Percentiles rank a stretch among this genome's conserved stretches.
These are phyloP conservation scores for Yponomeuta evonymella DNA, from an alignment of 2,888 invertebrate species.

Conservation along the genomic window DNA sequence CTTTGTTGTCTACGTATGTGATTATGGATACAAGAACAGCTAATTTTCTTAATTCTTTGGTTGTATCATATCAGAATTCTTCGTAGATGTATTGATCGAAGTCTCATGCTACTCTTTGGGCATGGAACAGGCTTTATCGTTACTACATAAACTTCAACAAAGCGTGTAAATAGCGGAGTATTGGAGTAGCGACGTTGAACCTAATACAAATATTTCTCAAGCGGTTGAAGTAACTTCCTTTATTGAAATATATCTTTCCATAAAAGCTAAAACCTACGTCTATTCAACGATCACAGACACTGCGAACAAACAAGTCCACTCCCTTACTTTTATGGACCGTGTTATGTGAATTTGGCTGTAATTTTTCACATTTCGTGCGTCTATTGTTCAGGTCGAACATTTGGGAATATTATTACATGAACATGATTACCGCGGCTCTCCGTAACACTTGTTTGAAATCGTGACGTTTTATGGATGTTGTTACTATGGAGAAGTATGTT, in stretches of 20 bases:
- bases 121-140: neutral
- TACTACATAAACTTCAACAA: too few relatives aligned
- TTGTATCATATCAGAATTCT: neutral
- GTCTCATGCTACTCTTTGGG: neutral
- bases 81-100: neutral
- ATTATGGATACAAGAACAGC: neutral
- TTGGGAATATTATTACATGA: slow-evolving; percentile 37
- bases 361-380: slow-evolving; percentile 41
- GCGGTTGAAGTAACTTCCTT: neutral
- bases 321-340: slow-evolving; percentile 40
- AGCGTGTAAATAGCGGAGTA: too few relatives aligned
- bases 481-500: slow-evolving; percentile 2
- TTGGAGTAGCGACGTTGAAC: too few relatives aligned
- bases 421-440: slow-evolving; percentile 33
- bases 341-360: slow-evolving; percentile 43
- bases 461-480: slow-evolving; percentile 28
- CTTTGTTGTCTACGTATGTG: neutral
- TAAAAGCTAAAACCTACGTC: neutral
- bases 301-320: slow-evolving; percentile 29
- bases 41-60: neutral
- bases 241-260: neutral
- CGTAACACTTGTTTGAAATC: slow-evolving; percentile 37
- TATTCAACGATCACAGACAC: neutral
- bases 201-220: too few relatives aligned
- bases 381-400: slow-evolving; percentile 35